Evolutionary conservation across 2,888 invertebrate genomes (phyloP), one percentile per base, ranked within the genome.

Genomic region (Molanna angustata): DNA sequence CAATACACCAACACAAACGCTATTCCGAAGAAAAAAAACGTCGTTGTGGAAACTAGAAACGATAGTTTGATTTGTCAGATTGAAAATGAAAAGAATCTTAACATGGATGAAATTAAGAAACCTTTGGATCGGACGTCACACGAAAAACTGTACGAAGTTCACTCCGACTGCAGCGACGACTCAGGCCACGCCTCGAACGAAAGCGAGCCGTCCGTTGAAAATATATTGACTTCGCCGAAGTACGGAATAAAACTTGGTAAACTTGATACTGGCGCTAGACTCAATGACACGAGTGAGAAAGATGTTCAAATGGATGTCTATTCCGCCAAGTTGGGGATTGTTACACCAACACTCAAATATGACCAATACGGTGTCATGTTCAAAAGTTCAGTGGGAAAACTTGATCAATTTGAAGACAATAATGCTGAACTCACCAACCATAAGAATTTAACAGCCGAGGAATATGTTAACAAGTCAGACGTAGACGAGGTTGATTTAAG

Each of bases 161-260:
- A 78, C 60, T 85, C 85, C 4, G 85, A 85, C 63, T 86, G 87
- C 63, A 86, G 88, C 52, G 88, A 89, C 63, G 89, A 89, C 72
- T 88, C 88, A 51, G 89, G 89, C 55, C 88, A 89, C 70, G 88
- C 88, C 61, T 88, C 88, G 44, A 88, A 86, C 65, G 87, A 86
- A 67, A 81, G 82, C 63, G 82, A 84, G 56, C 13, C 63, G 6
- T n/a, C 11, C 4, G 27, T 27, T 7, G 27, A 27, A 11, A 27
- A 4, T 11, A 11, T 11, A 4, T 4, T 27, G 4, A 27, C 4
- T 4, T 4, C 4, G 11, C 4, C 27, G 4, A 11, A 27, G 6
- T 4, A 4, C 11, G 11, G 4, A 27, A 11, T 27, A 27, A 27
- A 27, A 9, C 4, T 7, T 35, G 14, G 16, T 11, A 14, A 14